A percentile compares a stretch with the other conserved stretches of the same genome.
Conservation (phyloP, 2,797 vertebrate genomes). For the Malacoraja senta region DNA sequence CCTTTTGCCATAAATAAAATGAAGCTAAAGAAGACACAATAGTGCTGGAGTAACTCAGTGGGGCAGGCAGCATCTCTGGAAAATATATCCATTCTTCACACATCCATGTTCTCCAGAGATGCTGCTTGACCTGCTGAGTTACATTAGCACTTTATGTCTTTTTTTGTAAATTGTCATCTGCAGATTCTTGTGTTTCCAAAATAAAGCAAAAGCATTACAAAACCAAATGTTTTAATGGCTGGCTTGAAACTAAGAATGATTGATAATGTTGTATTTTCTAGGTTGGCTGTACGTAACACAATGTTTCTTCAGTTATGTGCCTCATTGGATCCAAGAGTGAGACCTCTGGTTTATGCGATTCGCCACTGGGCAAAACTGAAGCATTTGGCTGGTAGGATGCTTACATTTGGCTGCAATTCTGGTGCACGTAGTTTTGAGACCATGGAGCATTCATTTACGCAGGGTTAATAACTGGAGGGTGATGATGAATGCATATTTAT, state of each 20-base stretch:
- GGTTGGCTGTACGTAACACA: conserved; percentile 81
- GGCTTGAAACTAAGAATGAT: conserved; percentile 6
- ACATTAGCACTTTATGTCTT: too few species aligned
- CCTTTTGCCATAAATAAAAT: too few species aligned
- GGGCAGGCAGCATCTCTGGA: too few species aligned
- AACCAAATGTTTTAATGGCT: not conserved
- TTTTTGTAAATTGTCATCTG: too few species aligned
- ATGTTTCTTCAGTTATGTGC: conserved; percentile 77
- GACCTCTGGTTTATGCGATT: conserved; percentile 71
- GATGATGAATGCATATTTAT: not conserved
- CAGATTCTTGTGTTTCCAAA: too few species aligned
- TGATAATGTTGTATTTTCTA: conserved; percentile 44
- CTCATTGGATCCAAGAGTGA: conserved; percentile 67
- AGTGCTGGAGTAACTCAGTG: too few species aligned
- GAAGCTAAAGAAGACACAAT: too few species aligned
- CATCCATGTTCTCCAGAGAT: too few species aligned
- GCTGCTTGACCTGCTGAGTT: too few species aligned
- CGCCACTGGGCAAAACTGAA: conserved; percentile 83
- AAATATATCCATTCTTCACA: too few species aligned
- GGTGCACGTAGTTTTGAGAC: not conserved
- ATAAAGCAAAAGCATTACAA: too few species aligned
- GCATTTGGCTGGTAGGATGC: conserved; percentile 69
- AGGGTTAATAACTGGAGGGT: not conserved
- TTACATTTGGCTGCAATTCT: not conserved
- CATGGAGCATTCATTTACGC: not conserved